phyloP scores from a whole-genome alignment of 2,888 invertebrate genomes.

The Allygus modestus region DNA sequence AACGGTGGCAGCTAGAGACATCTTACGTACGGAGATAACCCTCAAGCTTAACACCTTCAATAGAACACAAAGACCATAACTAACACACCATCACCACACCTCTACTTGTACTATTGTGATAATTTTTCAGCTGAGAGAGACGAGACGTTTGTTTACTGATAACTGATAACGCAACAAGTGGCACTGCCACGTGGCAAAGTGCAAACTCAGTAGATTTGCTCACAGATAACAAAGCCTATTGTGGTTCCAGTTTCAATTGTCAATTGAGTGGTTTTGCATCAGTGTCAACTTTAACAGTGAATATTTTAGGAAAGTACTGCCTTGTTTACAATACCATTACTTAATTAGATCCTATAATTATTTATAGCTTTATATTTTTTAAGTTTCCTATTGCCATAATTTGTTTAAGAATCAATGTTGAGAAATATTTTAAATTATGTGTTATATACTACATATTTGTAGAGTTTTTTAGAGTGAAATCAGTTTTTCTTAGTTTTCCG shows the following conservation, averaged over 20 bases:
- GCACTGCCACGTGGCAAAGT: neutral
- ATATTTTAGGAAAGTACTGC: slow-evolving; percentile 17
- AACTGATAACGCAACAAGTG: neutral
- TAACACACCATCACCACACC: neutral
- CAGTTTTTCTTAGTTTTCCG: too few species aligned
- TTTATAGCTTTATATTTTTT: too few species aligned
- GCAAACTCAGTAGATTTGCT: neutral
- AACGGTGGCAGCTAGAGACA: neutral
- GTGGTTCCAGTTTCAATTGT: neutral
- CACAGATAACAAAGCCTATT: slow-evolving; percentile 5
- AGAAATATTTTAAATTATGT: too few species aligned
- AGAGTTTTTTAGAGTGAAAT: too few species aligned
- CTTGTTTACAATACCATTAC: slow-evolving; percentile 2
- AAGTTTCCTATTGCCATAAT: too few species aligned
- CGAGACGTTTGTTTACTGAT: too few species aligned
- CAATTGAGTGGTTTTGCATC: neutral
- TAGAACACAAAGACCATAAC: slow-evolving; percentile 1
- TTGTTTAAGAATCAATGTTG: too few species aligned
- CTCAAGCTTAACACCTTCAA: slow-evolving; percentile 7
- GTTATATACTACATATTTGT: too few species aligned
- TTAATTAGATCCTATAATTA: too few species aligned
- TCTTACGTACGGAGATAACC: neutral
- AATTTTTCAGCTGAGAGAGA: neutral
- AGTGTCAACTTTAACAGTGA: neutral
- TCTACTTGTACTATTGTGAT: neutral